Base-by-base conservation (phyloP, 1,140 invertebrate species). In the Yoshiicerus persimilis region DNA sequence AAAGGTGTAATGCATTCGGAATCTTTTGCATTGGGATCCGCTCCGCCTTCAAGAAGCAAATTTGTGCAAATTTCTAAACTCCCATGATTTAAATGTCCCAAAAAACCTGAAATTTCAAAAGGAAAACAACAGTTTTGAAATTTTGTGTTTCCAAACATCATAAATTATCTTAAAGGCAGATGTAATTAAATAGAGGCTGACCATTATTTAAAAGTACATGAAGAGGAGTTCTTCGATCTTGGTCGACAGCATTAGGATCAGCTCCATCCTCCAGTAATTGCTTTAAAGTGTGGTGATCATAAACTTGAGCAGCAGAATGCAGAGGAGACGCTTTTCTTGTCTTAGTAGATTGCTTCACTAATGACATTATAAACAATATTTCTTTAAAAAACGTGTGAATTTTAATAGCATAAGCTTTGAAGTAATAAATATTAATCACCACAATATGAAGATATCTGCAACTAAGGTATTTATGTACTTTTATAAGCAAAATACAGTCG, bases 1-100 rank as follows among this genome's bases (percentile, higher is more conserved):
- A 94, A 91, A 11, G 83, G 83, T 10, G 38, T 84, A 20, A 27
- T 56, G 4, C 38, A 16, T 41, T 20, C 5, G 4, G n/a, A n/a
- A 25, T 34, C 39, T 8, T 23, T 47, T 27, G 1, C 20, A 34
- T 84, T 84, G 1, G 39, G 36, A 47, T 84, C 23, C 0, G 83
- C 83, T 25, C 83, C 83, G 27, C 27, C 20, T 8, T 84, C 32
- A 16, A 84, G 23, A 3, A 84, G 38, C 23, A 41, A 4, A 30
- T n/a, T 25, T 27, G 56, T 10, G 27, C 83, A 80, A 38, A 20
- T 23, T 6, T 10, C 34, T 20, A 80, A 36, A 34, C 11, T n/a
- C 4, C 38, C 75, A 11, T 9, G 4, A 16, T 38, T 80, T 16
- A 80, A 32, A 10, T 80, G 75, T n/a, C 75, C 75, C 16, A 34